Percentiles rank a stretch among this genome's conserved stretches.
phyloP scores from a whole-genome alignment of 2,113 vertebrate species.

The Atrichornis clamosus region DNA sequence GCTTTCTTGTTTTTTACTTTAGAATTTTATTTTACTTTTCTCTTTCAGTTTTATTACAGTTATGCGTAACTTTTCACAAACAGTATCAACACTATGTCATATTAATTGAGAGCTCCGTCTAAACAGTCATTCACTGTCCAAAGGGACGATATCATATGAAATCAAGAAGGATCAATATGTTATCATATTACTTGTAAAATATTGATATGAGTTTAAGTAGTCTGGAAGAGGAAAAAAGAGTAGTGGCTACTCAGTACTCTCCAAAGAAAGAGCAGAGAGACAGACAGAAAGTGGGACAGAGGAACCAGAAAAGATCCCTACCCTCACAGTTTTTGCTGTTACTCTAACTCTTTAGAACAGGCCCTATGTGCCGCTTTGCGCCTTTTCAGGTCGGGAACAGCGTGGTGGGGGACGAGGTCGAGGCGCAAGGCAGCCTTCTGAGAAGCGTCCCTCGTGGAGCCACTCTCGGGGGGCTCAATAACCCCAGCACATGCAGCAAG shows the following conservation, averaged over 20 bases:
- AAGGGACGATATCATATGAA: neutral
- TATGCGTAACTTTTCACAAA: neutral
- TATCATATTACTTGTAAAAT: neutral
- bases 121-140: neutral
- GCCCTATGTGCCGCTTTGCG: too few species aligned
- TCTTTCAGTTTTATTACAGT: neutral
- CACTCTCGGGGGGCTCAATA: too few species aligned
- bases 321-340: accelerated
- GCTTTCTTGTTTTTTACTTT: neutral
- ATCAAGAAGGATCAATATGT: neutral
- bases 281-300: neutral
- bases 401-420: too few species aligned
- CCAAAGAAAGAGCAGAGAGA: neutral
- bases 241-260: neutral
- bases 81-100: neutral
- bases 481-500: too few species aligned
- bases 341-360: neutral
- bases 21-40: neutral
- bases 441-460: too few species aligned
- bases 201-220: neutral
- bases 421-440: too few species aligned
- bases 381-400: too few species aligned
- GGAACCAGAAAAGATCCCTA: neutral
- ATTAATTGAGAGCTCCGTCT: neutral
- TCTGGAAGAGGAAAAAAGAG: neutral